phyloP scores from a whole-genome alignment of 2,113 vertebrate species.

The Lamprologus ornatipinnis region DNA sequence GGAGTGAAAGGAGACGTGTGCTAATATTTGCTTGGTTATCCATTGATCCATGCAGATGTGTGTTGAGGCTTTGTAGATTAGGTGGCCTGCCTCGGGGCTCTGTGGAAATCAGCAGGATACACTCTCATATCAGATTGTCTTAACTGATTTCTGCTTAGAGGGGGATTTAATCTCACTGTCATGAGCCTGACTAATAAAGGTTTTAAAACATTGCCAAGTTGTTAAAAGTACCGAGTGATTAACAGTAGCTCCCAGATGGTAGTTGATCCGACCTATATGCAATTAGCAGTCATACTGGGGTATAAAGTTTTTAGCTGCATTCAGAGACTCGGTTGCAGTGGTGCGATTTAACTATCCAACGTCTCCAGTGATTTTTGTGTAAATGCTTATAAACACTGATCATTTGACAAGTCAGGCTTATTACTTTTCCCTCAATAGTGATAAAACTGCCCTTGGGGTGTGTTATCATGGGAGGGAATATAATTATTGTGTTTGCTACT shows the following conservation, averaged over 20 bases:
- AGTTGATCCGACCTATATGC: not conserved
- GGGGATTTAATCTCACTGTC: not conserved
- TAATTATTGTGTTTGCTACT: conserved; percentile 37
- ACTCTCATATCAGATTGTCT: conserved; percentile 18
- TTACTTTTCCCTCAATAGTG: conserved; percentile 29
- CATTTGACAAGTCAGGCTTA: conserved; percentile 35
- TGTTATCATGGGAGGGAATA: conserved; percentile 29
- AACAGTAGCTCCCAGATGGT: not conserved
- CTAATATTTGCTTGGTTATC: conserved; percentile 62
- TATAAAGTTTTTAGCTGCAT: not conserved
- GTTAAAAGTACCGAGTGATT: conserved; percentile 7
- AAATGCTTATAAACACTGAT: conserved; percentile 37
- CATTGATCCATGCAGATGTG: conserved; percentile 55
- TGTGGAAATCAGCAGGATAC: conserved; percentile 35
- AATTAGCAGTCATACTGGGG: not conserved
- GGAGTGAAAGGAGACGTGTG: conserved; percentile 6
- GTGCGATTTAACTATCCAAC: not conserved
- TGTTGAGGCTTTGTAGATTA: conserved; percentile 48
- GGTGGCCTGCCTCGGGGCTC: conserved; percentile 29
- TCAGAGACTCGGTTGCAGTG: not conserved
- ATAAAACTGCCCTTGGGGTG: conserved; percentile 29
- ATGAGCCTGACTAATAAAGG: conserved; percentile 3
- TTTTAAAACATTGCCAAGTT: conserved; percentile 17
- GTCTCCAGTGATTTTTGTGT: conserved; percentile 16
- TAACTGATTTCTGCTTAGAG: conserved; percentile 4